phyloP scores from a whole-genome alignment of 2,113 vertebrate genomes.

The Macroglossus sobrinus region DNA sequence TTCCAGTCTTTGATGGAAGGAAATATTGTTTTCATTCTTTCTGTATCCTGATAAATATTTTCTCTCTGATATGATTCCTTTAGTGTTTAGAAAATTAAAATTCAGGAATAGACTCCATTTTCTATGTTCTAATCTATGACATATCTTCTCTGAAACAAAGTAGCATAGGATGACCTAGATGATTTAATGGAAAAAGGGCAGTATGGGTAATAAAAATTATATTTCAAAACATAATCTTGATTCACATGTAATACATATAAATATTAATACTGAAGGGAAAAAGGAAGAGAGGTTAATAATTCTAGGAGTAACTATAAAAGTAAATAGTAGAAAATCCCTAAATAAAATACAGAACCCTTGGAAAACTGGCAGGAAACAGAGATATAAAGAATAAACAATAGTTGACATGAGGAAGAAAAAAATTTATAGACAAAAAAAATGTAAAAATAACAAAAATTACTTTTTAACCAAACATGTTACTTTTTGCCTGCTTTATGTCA shows the following conservation, averaged over 20 bases:
- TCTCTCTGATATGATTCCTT: background rate
- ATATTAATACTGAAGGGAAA: background rate
- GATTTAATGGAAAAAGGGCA: background rate
- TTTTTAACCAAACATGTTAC: background rate
- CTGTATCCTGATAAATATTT: background rate
- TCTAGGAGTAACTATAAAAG: background rate
- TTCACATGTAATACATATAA: background rate
- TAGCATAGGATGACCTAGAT: background rate
- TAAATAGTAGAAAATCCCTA: background rate
- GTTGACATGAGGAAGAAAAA: background rate
- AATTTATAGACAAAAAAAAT: background rate
- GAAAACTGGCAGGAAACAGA: background rate
- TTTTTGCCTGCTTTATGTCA: background rate
- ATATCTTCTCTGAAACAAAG: background rate
- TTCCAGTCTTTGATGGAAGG: background rate
- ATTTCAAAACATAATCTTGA: constrained; percentile 16
- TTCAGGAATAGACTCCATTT: background rate
- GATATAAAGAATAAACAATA: background rate
- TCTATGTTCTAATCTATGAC: background rate
- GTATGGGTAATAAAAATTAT: background rate
- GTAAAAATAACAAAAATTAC: background rate
- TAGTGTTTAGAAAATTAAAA: constrained; percentile 13
- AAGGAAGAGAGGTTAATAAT: background rate
- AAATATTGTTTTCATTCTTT: background rate
- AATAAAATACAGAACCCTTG: background rate